Base-by-base conservation (phyloP, 2,888 invertebrate species). In the Eumerus sabulonum region DNA sequence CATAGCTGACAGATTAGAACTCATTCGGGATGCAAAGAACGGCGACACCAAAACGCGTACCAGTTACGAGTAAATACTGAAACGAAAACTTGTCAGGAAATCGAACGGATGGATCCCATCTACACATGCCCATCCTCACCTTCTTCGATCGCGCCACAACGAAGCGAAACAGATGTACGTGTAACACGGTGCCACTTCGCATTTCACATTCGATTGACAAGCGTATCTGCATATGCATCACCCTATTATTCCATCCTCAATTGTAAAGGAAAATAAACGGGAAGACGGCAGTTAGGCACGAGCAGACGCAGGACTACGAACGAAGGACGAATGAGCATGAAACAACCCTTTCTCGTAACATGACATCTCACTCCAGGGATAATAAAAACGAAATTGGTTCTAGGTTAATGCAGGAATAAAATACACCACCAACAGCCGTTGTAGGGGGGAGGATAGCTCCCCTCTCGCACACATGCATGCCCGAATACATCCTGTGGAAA, bases 321-420 rank as follows among this genome's bases (percentile, higher is more conserved):
- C 36, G 12, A 56, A 35, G 7, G 16, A 19, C n/a, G n/a, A n/a
- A n/a, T n/a, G 40, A n/a, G 17, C 35, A 1, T 35, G 51, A 57
- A 51, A 16, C 51, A 67, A 72, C 71, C 71, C 76, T 47, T 76
- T 70, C 36, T 18, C 36, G 67, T 45, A 27, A 59, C 36, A 59
- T 18, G 57, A 47, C 27, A 44, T 40, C 35, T 14, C 51, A n/a
- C 57, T 57, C n/a, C n/a, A 18, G 17, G 54, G 60, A 70, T 74
- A 79, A 79, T 79, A 79, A 79, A 27, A 74, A 79, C 19, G 64
- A 70, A 79, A 79, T 79, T 79, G 68, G 79, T 79, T 79, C 51
- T 64, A 74, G 68, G 68, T 79, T 79, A 79, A 74, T 70, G 79
- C 73, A 70, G 64, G 70, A 79, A 68, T 64, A 73, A 70, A 79